Base-by-base conservation (phyloP, 2,888 invertebrate species). In the Hemistola chrysoprasaria region DNA sequence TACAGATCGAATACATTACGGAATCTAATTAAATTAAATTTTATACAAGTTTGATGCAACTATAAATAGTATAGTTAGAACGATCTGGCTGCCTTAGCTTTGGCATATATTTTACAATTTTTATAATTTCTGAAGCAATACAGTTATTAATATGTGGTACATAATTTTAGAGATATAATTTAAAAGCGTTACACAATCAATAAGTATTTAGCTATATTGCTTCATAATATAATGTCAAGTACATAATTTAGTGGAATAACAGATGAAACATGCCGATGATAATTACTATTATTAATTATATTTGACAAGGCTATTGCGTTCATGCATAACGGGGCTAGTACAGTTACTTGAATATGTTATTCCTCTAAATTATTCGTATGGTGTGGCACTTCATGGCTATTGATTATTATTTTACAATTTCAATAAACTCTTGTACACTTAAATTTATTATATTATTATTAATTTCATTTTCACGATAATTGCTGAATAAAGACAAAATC, bases 381-480 rank as follows among this genome's bases (percentile, higher is more conserved):
- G 25, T 42, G 35, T 45, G 38, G 31, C 34, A 51, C 54, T 50
- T 47, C 40, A 44, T 51, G 46, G 54, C 54, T 49, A 50, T 50
- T 47, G 47, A 31, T 30, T 31, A 11, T 23, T 11, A 21, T 26
- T 9, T 6, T 26, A 8, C 6, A 34, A 2, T n/a, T 8, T 10
- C 10, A 27, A 32, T 24, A 10, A 22, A 37, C 22, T 32, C 11
- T 28, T 9, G 1, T 7, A 25, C 25, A 8, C 6, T 22, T 8
- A 2, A 22, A 30, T 7, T n/a, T 20, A 6, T 4, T 6, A 8
- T 9, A 21, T 6, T n/a, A 8, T 20, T 29, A 6, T 16, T 20
- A 16, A 16, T 22, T 30, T 22, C 2, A n/a, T n/a, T 8, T 32
- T 25, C 20, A 21, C 25, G 7, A 16, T 21, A 1, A 34, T 26